Base-by-base conservation (phyloP, 2,888 invertebrate species). In the Ceramica pisi region DNA sequence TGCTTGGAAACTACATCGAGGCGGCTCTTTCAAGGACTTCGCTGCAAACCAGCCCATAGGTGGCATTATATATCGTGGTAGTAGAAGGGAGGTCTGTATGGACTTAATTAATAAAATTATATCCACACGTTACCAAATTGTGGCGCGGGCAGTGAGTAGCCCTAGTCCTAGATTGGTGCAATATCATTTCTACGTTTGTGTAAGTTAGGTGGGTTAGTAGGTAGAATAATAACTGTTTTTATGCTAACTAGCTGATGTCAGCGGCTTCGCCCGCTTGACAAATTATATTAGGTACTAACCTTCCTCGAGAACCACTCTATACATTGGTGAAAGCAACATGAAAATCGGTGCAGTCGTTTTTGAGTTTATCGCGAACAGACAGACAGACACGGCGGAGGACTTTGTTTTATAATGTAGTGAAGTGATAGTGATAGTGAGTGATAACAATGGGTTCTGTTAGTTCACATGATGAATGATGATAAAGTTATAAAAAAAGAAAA, bases 21-120 rank as follows among this genome's bases (percentile, higher is more conserved):
- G 10, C 10, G 12, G 50, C 16, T 31, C 26, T 50, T 44, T 44
- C 71, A 61, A 71, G 23, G 16, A 60, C 31, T 59, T 70, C 48
- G 41, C 41, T 70, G 44, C 71, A 71, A 71, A 31, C 5, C 35
- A 53, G n/a, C 23, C 23, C 16, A n/a, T 44, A 70, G 19, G 16
- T 71, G 61, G 51, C 51, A 53, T 41, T 51, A 21, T 41, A 65
- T 14, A 51, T 41, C 16, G 8, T 38, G 51, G 21, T n/a, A 19
- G 50, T 50, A 64, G 65, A 64, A 64, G 65, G 65, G 64, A 65
- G 50, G 21, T 51, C 65, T 67, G 50, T n/a, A 55, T 10, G 19
- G 5, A 53, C 19, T 31, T n/a, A 35, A n/a, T 56, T n/a, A 12
- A 10, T 26, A 26, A 53, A 7, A 53, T 12, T 51, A 51, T 6